Conservation (phyloP, 1,140 invertebrate species). For the Eurytemora carolleeae region DNA sequence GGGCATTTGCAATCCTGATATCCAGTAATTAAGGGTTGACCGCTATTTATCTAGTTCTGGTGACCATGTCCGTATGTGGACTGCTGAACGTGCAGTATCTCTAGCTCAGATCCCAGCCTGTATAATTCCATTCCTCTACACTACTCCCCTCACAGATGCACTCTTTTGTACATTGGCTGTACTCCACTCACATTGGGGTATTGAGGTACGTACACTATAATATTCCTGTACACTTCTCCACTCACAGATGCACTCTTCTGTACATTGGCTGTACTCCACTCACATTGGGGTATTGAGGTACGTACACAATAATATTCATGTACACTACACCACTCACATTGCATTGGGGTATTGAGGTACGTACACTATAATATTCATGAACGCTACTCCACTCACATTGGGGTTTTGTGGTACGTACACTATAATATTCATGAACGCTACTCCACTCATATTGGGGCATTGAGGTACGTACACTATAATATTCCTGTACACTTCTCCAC, state of each 20-base stretch:
- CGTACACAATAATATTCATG: too few relatives aligned
- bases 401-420: too few relatives aligned
- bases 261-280: conserved; percentile 40
- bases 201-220: conserved; percentile 27
- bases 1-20: too few relatives aligned
- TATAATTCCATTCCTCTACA: conserved; percentile 38
- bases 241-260: conserved; percentile 42
- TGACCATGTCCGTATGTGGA: conserved; percentile 42
- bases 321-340: too few relatives aligned
- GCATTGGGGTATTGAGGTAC: too few relatives aligned
- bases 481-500: conserved; percentile 36
- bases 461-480: conserved; percentile 43
- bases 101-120: conserved; percentile 37
- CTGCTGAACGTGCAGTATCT: conserved; percentile 40
- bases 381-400: too few relatives aligned
- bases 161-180: conserved; percentile 39
- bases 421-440: too few relatives aligned
- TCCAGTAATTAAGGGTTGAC: too few relatives aligned
- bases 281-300: conserved; percentile 42
- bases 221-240: conserved; percentile 37
- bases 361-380: too few relatives aligned
- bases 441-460: too few relatives aligned
- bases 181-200: conserved; percentile 49
- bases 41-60: not conserved
- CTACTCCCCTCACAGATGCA: conserved; percentile 40